These are phyloP conservation scores for Spatulosminthurus flaviceps DNA, from an alignment of 2,888 invertebrate species.

Conservation along the genomic window DNA sequence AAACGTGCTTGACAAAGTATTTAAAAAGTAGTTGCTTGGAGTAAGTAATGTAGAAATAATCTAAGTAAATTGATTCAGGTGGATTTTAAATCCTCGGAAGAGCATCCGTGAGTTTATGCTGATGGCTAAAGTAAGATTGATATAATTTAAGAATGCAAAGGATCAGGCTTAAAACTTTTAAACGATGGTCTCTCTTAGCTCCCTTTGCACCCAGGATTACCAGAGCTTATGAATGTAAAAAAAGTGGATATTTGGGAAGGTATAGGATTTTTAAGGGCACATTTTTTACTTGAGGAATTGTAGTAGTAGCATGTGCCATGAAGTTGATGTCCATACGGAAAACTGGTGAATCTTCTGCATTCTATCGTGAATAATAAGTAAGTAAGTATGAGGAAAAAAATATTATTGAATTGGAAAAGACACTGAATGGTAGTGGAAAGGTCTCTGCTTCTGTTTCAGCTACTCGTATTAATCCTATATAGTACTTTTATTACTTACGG, in stretches of 20 bases:
- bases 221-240: neutral
- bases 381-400: neutral
- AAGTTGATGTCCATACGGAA: neutral
- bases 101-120: neutral
- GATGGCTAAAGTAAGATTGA: neutral
- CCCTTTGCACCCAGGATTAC: neutral
- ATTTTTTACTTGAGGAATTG: neutral
- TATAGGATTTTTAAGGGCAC: neutral
- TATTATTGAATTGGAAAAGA: neutral
- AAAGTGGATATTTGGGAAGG: neutral
- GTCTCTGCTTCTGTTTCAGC: constrained; percentile 10
- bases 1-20: too few species aligned
- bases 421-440: neutral
- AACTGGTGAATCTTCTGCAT: neutral
- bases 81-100: neutral
- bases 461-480: neutral
- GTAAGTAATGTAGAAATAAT: too few species aligned
- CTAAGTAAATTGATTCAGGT: too few species aligned
- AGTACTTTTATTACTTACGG: neutral
- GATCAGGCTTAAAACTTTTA: neutral
- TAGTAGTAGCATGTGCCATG: constrained; percentile 1
- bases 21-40: too few species aligned
- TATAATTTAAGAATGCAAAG: neutral
- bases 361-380: constrained; percentile 9
- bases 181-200: neutral